Base-by-base conservation (phyloP, 2,888 invertebrate species). In the Anticlea derivata region DNA sequence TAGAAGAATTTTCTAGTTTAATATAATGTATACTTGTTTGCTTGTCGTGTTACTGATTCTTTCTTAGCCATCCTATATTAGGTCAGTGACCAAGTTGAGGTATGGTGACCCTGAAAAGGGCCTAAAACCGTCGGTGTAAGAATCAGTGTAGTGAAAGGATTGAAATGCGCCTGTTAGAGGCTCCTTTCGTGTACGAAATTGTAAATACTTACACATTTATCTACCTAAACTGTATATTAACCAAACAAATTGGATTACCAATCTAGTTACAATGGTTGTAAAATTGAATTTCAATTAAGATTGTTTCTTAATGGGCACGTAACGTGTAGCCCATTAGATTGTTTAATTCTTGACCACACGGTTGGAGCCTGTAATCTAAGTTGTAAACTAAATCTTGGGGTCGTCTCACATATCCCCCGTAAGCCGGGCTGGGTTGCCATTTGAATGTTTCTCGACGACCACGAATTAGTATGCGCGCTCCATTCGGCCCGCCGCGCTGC, bases 261-360 rank as follows among this genome's bases (percentile, higher is more conserved):
- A 64, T 55, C 60, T 57, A 46, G 50, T 45, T 55, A 40, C 46
- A 40, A 49, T 56, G 35, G 46, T 26, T 17, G 35, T 63, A 55
- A 75, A 82, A 80, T 81, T 75, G 73, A 75, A 78, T 72, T 73
- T 71, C 67, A 75, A 79, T 77, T 74, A n/a, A 71, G 63, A 66
- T 69, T 61, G 73, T 72, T 72, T 50, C 52, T 34, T 65, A 65
- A 61, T 59, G 64, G 75, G 66, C 69, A 66, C 68, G 71, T 78
- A 74, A 82, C 81, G 73, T 80, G 78, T 74, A 69, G 66, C 63
- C 77, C 74, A 80, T 82, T 78, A 82, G 74, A 79, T 80, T 83
- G 85, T 84, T 86, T 89, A 87, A 88, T 85, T 88, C 86, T 89
- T 89, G 89, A 89, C 89, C 89, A 85, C 85, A 79, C 78, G 70